Conservation (phyloP, 2,113 vertebrate genomes). For the Phylloscopus whistleri region DNA sequence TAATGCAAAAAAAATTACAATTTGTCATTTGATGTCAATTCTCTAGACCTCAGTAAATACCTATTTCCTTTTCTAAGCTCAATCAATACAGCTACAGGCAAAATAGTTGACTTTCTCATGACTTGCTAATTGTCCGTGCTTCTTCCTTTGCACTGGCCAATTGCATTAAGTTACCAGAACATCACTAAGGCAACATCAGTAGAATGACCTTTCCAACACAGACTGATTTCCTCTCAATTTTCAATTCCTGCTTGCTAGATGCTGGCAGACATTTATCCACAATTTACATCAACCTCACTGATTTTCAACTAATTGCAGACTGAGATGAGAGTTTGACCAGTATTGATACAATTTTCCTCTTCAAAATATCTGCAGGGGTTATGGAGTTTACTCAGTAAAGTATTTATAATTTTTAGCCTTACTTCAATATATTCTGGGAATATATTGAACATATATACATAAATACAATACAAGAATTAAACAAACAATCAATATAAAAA, state of each 20-base stretch:
- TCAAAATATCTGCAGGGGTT: neutral
- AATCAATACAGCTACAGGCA: neutral
- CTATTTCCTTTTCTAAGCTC: neutral
- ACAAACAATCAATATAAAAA: neutral
- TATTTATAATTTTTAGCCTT: neutral
- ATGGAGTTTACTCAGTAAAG: neutral
- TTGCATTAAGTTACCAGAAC: slow-evolving; percentile 8
- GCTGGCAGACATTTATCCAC: neutral
- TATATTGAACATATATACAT: neutral
- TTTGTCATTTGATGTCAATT: neutral
- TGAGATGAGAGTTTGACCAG: neutral
- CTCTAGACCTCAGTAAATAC: neutral
- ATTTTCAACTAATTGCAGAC: neutral
- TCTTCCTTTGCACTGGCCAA: neutral
- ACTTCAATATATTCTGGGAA: neutral
- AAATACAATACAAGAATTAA: neutral
- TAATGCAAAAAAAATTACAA: neutral
- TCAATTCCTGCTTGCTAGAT: neutral
- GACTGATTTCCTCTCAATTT: slow-evolving; percentile 21
- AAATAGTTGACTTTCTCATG: neutral
- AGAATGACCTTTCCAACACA: slow-evolving; percentile 5
- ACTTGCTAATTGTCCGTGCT: neutral
- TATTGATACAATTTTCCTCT: neutral
- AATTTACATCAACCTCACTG: neutral
- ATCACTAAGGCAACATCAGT: slow-evolving; percentile 35